Conservation (phyloP, 2,888 invertebrate species). For the Nomada fabriciana region DNA sequence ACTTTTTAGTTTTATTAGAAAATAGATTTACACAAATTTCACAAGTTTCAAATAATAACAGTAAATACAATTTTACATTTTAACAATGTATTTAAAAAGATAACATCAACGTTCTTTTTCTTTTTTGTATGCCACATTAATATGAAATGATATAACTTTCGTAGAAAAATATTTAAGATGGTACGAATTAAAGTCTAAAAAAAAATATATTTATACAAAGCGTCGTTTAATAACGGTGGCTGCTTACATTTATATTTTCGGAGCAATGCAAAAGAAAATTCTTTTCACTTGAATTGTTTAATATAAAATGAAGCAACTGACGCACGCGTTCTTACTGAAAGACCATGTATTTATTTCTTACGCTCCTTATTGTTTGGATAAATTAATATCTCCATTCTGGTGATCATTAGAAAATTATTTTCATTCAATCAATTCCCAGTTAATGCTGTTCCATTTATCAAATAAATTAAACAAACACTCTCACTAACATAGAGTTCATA, state of each 20-base stretch:
- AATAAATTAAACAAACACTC: slow-evolving; percentile 29
- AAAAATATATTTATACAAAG: slow-evolving; percentile 44
- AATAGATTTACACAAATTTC: slow-evolving; percentile 22
- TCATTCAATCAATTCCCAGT: slow-evolving; percentile 1
- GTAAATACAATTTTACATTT: slow-evolving; percentile 7
- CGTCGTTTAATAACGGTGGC: slow-evolving; percentile 16
- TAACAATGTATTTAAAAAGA: slow-evolving; percentile 3
- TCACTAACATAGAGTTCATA: slow-evolving; percentile 8
- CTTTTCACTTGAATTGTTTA: slow-evolving; percentile 14
- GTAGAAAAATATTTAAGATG: slow-evolving; percentile 45
- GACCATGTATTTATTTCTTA: slow-evolving; percentile 3
- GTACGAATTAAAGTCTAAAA: neutral
- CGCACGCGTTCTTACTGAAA: slow-evolving; percentile 6
- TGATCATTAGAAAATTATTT: neutral
- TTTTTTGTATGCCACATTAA: neutral
- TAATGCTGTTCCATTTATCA: slow-evolving; percentile 25
- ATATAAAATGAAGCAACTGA: slow-evolving; percentile 13
- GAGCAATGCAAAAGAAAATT: slow-evolving; percentile 17
- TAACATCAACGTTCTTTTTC: slow-evolving; percentile 9
- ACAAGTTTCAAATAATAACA: slow-evolving; percentile 30
- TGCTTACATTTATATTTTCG: slow-evolving; percentile 32
- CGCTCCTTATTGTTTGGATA: neutral
- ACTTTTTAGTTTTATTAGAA: slow-evolving; percentile 27
- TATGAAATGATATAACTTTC: slow-evolving; percentile 30
- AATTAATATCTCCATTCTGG: neutral